Evolutionary conservation across 2,888 invertebrate genomes (phyloP), one percentile per base, ranked within the genome.

Genomic region (Stegana nigrithorax): DNA sequence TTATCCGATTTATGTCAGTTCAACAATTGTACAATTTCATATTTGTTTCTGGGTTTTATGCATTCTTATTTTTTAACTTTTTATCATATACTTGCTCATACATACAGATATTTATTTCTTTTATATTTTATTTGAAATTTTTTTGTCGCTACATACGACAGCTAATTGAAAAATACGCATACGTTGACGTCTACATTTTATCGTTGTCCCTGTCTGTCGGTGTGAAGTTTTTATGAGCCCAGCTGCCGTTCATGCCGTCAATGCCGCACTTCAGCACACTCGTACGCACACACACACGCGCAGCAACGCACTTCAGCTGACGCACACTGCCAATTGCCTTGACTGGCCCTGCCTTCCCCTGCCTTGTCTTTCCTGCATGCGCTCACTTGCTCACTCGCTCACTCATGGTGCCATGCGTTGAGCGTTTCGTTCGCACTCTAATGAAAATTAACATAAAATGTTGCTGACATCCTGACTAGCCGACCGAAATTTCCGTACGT

Each of bases 401-500:
- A 45, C 21, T 21, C 23, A 45, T 8, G n/a, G n/a, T n/a, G 42
- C 42, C 42, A 42, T 17, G 4, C 14, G 42, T 17, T 42, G 14
- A 42, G n/a, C 6, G 14, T 7, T 42, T 50, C 26, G 17, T 55
- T 32, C 12, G 19, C 12, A 19, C 71, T 75, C 79, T 75, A 75
- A 78, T 75, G 75, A 78, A 75, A 75, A 75, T 75, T 75, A 75
- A 73, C 79, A 75, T 75, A 75, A 75, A 75, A 78, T 78, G 79
- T 71, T 74, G 75, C 75, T 75, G 75, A 78, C 75, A 78, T 77
- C 36, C 27, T 55, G 53, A 26, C 53, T 55, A 21, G 26, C 14
- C 53, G 53, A 6, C 17, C 36, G n/a, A 21, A 26, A n/a, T 7
- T n/a, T 44, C 7, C 32, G 32, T 32, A n/a, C 32, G 32, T 32